Base-by-base conservation (phyloP, 2,888 invertebrate species). In the Parnassius smintheus region DNA sequence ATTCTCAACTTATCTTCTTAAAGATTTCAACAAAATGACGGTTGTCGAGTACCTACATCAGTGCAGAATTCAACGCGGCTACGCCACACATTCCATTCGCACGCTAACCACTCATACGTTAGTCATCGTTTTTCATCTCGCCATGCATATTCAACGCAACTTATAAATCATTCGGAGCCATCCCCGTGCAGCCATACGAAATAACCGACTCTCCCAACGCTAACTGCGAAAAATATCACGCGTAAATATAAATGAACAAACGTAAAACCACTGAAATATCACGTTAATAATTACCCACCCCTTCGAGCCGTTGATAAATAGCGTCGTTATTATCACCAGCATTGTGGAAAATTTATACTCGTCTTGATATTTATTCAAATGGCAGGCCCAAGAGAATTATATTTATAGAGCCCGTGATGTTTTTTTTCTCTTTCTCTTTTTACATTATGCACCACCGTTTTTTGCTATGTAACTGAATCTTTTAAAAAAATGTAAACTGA, bases 141-240 rank as follows among this genome's bases (percentile, higher is more conserved):
- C 87, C 89, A 89, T 90, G 90, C 89, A 91, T 91, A 90, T 90
- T 91, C 89, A 91, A 88, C 88, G 78, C 75, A 79, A 88, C 81
- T 82, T 82, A 91, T 91, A 90, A 89, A 91, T 91, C 91, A 91
- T 83, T 81, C 77, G 70, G 75, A 80, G 81, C 82, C 77, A 84
- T 84, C 82, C 81, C 77, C 78, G 77, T 80, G 78, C 75, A 77
- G 73, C 81, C 82, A 78, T 83, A 85, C 83, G 82, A 80, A 86
- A 86, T 86, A 85, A 87, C 85, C 85, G 80, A 85, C 83, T 81
- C 83, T 81, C 79, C 83, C 81, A 80, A 76, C 82, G 80, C 79
- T 77, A 81, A 80, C 82, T 75, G 79, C 75, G 73, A 82, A 85
- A 86, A 86, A 86, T 83, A 86, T 81, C 76, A 71, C 75, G 76